Evolutionary conservation across 2,113 vertebrate genomes (phyloP).

Genomic region (Rousettus leschenaultii): DNA sequence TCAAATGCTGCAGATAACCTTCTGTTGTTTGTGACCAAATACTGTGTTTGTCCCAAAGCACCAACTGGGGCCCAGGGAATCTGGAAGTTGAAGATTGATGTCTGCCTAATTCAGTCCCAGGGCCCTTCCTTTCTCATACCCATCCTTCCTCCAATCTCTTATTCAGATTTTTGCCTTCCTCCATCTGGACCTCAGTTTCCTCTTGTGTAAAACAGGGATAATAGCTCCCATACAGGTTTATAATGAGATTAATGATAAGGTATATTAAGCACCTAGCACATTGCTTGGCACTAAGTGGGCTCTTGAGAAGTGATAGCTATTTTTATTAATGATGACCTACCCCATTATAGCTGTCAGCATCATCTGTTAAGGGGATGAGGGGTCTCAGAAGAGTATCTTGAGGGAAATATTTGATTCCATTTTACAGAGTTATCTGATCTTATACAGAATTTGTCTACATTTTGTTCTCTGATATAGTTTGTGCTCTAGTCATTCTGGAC

Average conservation of each 20-base stretch:
- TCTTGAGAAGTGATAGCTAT: constrained; percentile 3
- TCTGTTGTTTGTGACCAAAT: neutral
- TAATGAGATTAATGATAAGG: neutral
- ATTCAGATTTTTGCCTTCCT: neutral
- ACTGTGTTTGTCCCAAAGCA: neutral
- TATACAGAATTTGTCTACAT: neutral
- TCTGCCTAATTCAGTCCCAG: neutral
- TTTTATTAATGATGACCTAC: neutral
- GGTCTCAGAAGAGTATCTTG: constrained; percentile 25
- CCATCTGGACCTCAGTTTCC: neutral
- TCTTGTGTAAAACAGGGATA: neutral
- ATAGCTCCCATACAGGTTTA: neutral
- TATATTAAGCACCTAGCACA: neutral
- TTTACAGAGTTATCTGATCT: neutral
- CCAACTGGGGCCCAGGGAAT: neutral
- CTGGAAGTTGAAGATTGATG: neutral
- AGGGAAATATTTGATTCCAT: neutral
- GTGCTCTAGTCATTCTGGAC: neutral
- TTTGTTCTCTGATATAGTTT: constrained; percentile 4
- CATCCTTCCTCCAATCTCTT: neutral
- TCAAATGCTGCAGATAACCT: neutral
- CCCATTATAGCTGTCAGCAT: neutral
- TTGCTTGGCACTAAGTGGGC: neutral
- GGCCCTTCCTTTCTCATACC: neutral
- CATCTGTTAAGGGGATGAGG: neutral